Percentiles rank a stretch among this genome's conserved stretches.
These are phyloP conservation scores for Hyles euphorbiae DNA, from an alignment of 1,140 invertebrate species.

Conservation along the genomic window DNA sequence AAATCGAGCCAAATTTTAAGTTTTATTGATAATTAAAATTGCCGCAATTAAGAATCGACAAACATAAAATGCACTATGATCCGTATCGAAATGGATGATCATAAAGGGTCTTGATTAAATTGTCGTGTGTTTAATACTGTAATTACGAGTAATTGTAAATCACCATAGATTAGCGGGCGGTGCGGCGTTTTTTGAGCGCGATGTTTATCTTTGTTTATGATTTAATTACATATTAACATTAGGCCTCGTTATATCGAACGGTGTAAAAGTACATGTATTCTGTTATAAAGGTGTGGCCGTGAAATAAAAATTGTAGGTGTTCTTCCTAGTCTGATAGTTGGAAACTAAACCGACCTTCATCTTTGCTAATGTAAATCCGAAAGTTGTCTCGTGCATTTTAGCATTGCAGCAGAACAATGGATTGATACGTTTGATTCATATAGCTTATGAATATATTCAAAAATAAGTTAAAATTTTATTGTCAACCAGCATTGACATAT, in stretches of 20 bases:
- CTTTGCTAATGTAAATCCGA: too few species aligned
- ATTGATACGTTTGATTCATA: too few species aligned
- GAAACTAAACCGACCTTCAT: too few species aligned
- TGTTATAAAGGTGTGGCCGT: conserved; percentile 37
- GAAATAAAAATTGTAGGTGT: conserved; percentile 12
- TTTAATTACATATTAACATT: conserved; percentile 66
- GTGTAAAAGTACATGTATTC: conserved; percentile 38
- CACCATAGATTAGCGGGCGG: conserved; percentile 49
- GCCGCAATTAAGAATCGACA: conserved; percentile 44
- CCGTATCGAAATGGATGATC: background rate
- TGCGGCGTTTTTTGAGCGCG: conserved; percentile 45
- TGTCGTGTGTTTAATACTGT: conserved; percentile 22
- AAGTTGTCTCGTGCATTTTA: too few species aligned
- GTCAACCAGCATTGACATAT: too few species aligned
- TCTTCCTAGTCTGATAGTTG: background rate
- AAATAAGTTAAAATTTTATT: too few species aligned
- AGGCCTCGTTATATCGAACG: conserved; percentile 39
- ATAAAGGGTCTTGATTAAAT: background rate
- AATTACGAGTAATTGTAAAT: conserved; percentile 70
- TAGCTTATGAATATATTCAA: too few species aligned
- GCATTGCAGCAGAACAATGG: too few species aligned
- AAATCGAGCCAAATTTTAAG: conserved; percentile 40
- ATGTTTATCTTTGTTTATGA: conserved; percentile 65
- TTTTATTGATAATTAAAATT: conserved; percentile 68
- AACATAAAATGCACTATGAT: background rate